phyloP scores from a whole-genome alignment of 1,140 invertebrate species.

The Caenorhabditis remanei region DNA sequence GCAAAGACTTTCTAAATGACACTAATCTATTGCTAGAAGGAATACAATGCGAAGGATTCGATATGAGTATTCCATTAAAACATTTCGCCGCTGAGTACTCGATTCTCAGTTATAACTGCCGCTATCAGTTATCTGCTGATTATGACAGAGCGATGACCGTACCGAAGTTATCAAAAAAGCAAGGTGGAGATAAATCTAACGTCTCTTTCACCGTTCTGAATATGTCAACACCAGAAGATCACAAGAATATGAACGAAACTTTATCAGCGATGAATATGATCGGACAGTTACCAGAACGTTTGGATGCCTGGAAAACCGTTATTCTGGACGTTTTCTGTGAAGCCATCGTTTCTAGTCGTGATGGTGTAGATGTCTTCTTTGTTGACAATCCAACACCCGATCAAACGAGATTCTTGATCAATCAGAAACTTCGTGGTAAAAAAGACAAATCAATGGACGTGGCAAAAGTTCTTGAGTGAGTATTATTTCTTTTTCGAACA shows the following conservation, averaged over 20 bases:
- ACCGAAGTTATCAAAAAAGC: slow-evolving; percentile 17
- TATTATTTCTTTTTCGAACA: neutral
- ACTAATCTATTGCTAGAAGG: neutral
- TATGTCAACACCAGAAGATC: neutral
- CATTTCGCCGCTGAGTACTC: slow-evolving; percentile 28
- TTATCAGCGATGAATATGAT: slow-evolving; percentile 37
- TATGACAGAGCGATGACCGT: slow-evolving; percentile 24
- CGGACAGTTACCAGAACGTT: slow-evolving; percentile 13
- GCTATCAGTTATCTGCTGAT: slow-evolving; percentile 27
- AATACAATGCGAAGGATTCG: slow-evolving; percentile 26
- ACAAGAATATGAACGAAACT: slow-evolving; percentile 31
- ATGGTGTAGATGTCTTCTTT: slow-evolving; percentile 9
- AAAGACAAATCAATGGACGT: slow-evolving; percentile 31
- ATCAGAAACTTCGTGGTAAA: slow-evolving; percentile 30
- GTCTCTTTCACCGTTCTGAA: slow-evolving; percentile 10
- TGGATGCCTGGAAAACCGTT: slow-evolving; percentile 19
- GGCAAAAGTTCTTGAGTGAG: slow-evolving; percentile 8
- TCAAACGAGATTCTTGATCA: slow-evolving; percentile 33
- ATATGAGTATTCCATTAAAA: slow-evolving; percentile 37
- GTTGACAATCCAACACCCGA: slow-evolving; percentile 23
- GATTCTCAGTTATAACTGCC: slow-evolving; percentile 16
- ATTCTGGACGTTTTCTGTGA: slow-evolving; percentile 33
- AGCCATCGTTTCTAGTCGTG: slow-evolving; percentile 2
- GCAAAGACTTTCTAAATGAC: slow-evolving; percentile 20
- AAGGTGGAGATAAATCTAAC: slow-evolving; percentile 3